Base-by-base conservation (phyloP, 2,113 vertebrate species). In the Motacilla tschutschensis region DNA sequence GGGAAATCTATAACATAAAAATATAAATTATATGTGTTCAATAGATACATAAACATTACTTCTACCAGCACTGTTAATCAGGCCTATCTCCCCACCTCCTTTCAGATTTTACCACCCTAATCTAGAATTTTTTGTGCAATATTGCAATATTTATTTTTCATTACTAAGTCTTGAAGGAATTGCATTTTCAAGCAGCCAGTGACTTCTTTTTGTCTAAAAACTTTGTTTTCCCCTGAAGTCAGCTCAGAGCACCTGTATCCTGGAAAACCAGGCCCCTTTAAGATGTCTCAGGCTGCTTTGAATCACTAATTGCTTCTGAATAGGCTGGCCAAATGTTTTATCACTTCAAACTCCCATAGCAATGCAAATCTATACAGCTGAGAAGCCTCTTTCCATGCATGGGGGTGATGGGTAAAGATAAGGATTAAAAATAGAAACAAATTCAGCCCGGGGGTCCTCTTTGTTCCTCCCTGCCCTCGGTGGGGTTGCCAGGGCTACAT, bases 391-490 rank as follows among this genome's bases (percentile, higher is more conserved):
- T 77, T 77, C 89, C 59, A 50, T 62, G 81, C 78, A 62, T 40
- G 71, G 71, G 84, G 62, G 77, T 79, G 81, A 91, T 90, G 89
- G 81, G 63, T 73, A 86, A 72, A 93, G 91, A 93, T 95, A 90
- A 94, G 89, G 84, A 88, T 91, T 95, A 93, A 87, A 93, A 90
- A 90, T 88, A 88, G 94, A 93, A 93, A 90, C 71, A 60, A 72
- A 82, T 82, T 76, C 87, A 84, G 74, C 81, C 86, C 8, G 3
- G 41, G 81, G 84, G 80, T 94, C 67, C 55, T 82, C 84, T 94
- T 93, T 90, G 92, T 95, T 90, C 82, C 67, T 81, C 63, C 40
- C 67, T 88, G 89, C 53, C 74, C 55, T 92, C 13, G 3, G 5
- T 58, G 79, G 64, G 47, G 92, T 94, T 94, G 91, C 87, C 87